Evolutionary conservation across 1,140 invertebrate species (phyloP), one percentile per base, ranked within the genome.

Genomic region (Papilio helenus): DNA sequence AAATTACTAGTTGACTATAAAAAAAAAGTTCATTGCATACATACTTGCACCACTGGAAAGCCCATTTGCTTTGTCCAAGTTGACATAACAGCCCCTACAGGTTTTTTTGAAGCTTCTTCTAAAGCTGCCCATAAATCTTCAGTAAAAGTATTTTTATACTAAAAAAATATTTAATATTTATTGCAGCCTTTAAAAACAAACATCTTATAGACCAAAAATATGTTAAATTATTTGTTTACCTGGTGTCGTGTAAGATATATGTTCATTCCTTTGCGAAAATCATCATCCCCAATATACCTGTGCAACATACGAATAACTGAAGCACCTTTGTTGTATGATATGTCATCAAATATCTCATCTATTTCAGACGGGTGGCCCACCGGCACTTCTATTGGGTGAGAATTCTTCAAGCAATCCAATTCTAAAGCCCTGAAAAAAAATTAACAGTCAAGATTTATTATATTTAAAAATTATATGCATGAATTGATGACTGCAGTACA

Each of bases 281-380:
- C 97, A 86, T 97, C 96, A 92, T 99, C 98, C 12, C 99, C 99
- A 86, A 99, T 98, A 87, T 99, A 99, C 87, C 97, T 96, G 90
- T 99, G 98, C 55, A 99, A 95, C 99, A 99, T 99, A 84, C 99
- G 96, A 73, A 99, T 99, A 2, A 99, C 97, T 49, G 98, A 98
- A 0, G 98, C 98, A 20, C 97, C 98, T 95, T 99, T 99, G 84
- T 97, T 97, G 92, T 99, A 99, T 49, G 98, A 99, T 88, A 99
- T 99, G 84, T 98, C 97, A 95, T 99, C 98, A 93, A 99, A 99
- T 84, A 99, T 99, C 92, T 98, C 98, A 90, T 98, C 98, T 83
- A 99, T 98, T 94, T 99, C 98, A 7, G 97, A 96, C 0, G 98
- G 98, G 95, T 98, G 97, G 1, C 97, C 96, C 0, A 99, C 98